Evolutionary conservation across 2,888 invertebrate genomes (phyloP), one percentile per base, ranked within the genome.

Genomic region (Microplitis manilae): DNA sequence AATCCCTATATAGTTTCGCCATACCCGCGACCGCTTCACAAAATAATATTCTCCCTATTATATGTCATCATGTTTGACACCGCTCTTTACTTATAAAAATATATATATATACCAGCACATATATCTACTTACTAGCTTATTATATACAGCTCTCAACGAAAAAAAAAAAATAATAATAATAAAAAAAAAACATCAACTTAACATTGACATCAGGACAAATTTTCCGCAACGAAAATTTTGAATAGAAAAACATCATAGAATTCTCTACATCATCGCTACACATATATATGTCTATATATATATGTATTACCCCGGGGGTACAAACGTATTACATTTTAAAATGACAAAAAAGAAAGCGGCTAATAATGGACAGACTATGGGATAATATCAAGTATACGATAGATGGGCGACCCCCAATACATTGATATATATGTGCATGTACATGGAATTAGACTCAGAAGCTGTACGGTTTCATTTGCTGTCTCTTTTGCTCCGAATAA

Each of bases 171-270:
- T 20, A 20, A 30, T 30, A 30, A 30, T 30, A 30, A 30, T 30
- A 30, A 30, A 30, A 30, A 30, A 30, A 30, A 30, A 30, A 30
- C 30, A 30, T 30, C 30, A 30, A 30, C 30, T 30, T 30, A 30
- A 40, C 80, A 82, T 81, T 79, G 85, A 86, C 87, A 87, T 85
- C 82, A 85, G 85, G 87, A 89, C 89, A 87, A 88, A 89, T 89
- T 90, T 89, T 88, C 88, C 89, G 88, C 86, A 86, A 88, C 86
- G 87, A 86, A 86, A 87, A 87, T 79, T 84, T 83, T 87, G 88
- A 89, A 89, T 89, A 81, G 85, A 81, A 84, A 50, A 83, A 85
- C 83, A 84, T 82, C 83, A 84, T 83, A 81, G 79, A 70, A 84
- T 79, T 82, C 80, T 79, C 69, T 80, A 79, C 80, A 79, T 79